Percentiles rank a stretch among this genome's conserved stretches.
Conservation (phyloP, 2,797 vertebrate genomes). For the Manis javanica region DNA sequence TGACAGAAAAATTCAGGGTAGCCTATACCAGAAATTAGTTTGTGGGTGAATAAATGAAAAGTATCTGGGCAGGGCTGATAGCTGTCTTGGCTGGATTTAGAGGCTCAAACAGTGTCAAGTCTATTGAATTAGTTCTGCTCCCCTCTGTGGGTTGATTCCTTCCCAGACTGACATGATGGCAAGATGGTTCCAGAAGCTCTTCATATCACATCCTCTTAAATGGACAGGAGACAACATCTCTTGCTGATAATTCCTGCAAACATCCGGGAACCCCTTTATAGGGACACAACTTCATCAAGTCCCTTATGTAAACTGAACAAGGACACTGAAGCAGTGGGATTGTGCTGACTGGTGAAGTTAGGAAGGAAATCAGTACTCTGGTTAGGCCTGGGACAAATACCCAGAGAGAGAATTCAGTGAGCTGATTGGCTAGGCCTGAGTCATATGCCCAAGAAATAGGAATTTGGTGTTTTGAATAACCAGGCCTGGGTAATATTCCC, state of each 20-base stretch:
- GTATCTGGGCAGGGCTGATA: background rate
- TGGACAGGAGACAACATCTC: background rate
- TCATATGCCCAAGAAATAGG: background rate
- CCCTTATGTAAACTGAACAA: background rate
- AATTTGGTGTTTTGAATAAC: background rate
- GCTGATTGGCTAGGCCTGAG: background rate
- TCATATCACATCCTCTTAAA: background rate
- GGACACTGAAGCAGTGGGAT: background rate
- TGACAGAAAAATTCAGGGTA: background rate
- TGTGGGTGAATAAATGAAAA: background rate
- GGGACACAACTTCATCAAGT: background rate
- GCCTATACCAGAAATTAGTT: background rate
- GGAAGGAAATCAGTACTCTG: too few relatives aligned
- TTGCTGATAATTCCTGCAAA: background rate
- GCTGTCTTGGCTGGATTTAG: background rate
- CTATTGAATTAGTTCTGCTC: background rate
- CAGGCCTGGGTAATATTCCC: background rate
- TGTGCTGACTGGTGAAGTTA: background rate
- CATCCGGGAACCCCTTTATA: background rate
- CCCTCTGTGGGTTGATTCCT: background rate
- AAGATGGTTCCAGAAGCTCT: constrained; percentile 5
- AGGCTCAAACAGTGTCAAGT: background rate
- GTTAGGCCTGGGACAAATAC: background rate
- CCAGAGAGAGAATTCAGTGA: background rate
- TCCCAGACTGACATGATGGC: background rate